Evolutionary conservation across 1,140 invertebrate genomes (phyloP), one percentile per base, ranked within the genome.

Genomic region (Elysia chlorotica): DNA sequence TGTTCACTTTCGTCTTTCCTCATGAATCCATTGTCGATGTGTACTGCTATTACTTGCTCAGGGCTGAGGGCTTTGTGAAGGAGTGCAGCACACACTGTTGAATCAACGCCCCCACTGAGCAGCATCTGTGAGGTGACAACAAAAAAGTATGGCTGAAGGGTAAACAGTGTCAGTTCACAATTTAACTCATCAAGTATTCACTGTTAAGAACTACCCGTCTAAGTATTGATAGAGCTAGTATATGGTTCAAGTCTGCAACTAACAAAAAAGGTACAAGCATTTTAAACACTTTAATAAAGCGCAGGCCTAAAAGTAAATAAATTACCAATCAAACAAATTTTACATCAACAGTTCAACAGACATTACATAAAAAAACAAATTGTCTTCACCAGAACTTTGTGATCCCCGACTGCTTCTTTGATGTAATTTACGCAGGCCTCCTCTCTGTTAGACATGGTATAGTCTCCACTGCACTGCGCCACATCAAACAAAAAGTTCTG

Each of bases 1-100:
- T 93, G 92, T 62, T 91, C 88, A 80, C 95, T 97, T 87, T 99
- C 98, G 81, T 95, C 92, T 88, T 98, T 96, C 65, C 98, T 91
- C 96, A 99, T 97, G 86, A 99, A 99, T 65, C 97, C 98, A 89
- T 99, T 99, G 87, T 99, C 97, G 79, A 99, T 97, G 88, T 99
- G 97, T 74, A 99, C 91, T 41, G 96, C 96, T 82, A 98, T 95
- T 28, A 99, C 89, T 89, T 98, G 95, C 78, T 97, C 94, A 78
- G 93, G 92, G 75, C 91, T 90, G 30, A 99, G 89, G 14, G 97
- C 96, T 87, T 94, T 94, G 83, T 95, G 92, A 59, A 99, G 89
- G 48, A 99, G 88, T 23, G 97, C 97, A 31, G 97, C 96, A 89
- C 97, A 99, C 14, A 99, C 97, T 59, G 97, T 96, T 0, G 97